Evolutionary conservation across 2,797 vertebrate genomes (phyloP), one percentile per base, ranked within the genome.

Genomic region (Tenualosa thibaudeaui): DNA sequence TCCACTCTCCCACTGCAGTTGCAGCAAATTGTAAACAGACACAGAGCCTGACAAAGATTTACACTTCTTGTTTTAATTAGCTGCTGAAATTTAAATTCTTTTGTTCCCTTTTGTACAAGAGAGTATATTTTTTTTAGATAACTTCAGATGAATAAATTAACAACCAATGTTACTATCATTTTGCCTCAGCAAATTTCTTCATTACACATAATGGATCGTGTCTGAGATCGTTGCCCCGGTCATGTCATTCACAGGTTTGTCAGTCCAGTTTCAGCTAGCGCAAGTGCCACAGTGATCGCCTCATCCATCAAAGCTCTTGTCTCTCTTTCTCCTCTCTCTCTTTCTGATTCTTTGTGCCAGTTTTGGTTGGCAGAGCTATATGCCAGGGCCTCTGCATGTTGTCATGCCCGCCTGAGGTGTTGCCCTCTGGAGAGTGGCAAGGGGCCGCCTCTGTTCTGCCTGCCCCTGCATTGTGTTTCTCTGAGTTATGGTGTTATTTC

Each of bases 401-500:
- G 37, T 78, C 71, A 46, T 78, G 37, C 81, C 60, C 6, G 54
- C 85, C 84, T 53, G 82, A 83, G 81, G 85, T 86, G 75, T 54
- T 60, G 54, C 83, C 86, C 54, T 58, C 53, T 62, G 24, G 46
- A 71, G 81, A 85, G 78, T 82, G 84, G 53, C 24, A 53, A 81
- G 78, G 5, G 15, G 15, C 71, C 81, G 54, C 37, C 49, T 71
- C 31, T 71, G 81, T 53, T 82, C 22, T 24, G 9, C 46, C 26
- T 53, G 46, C 13, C 71, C 71, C 6, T 22, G 37, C 37, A 17
- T 78, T 60, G 46, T 46, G 71, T 19, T 60, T 82, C 84, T 81
- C 65, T 84, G 84, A 85, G 83, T 86, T 84, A 85, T 85, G 53
- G 58, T 83, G 86, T 75, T 87, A 68, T 87, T 86, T 85, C 12